Evolutionary conservation across 2,888 invertebrate species (phyloP).

Genomic region (Copidosoma aretas): DNA sequence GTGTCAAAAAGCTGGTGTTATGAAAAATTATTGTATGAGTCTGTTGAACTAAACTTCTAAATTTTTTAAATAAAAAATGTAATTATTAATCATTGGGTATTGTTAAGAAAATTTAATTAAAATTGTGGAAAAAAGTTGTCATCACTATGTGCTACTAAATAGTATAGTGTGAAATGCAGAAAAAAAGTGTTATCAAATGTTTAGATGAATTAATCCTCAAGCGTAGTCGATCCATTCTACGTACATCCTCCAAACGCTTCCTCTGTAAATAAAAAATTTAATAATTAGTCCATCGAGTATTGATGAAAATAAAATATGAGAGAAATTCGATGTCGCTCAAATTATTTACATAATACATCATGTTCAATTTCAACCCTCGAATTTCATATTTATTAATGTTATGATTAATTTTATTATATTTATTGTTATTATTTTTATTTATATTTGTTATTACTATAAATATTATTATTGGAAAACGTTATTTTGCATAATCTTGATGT

Average conservation of each 20-base stretch:
- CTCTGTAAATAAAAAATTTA: slow-evolving; percentile 72
- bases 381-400: background rate
- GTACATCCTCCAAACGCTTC: slow-evolving; percentile 82
- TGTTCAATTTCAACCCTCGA: background rate
- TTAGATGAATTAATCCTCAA: slow-evolving; percentile 9
- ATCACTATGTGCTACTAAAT: slow-evolving; percentile 2
- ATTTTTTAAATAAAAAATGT: background rate
- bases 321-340: slow-evolving; percentile 9
- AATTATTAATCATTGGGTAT: background rate
- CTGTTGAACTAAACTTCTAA: background rate
- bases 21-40: too few relatives aligned
- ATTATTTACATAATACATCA: background rate
- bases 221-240: slow-evolving; percentile 61
- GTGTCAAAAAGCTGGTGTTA: too few relatives aligned
- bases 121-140: background rate
- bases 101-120: background rate
- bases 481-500: too few relatives aligned
- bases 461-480: too few relatives aligned
- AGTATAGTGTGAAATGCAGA: too few relatives aligned
- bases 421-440: too few relatives aligned
- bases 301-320: slow-evolving; percentile 5
- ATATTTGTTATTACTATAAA: too few relatives aligned
- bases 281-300: slow-evolving; percentile 21
- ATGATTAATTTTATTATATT: too few relatives aligned
- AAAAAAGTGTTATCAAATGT: slow-evolving; percentile 10